A percentile compares a stretch with the other conserved stretches of the same genome.
These are phyloP conservation scores for Neodiprion lecontei DNA, from an alignment of 1,140 invertebrate species.

Conservation along the genomic window DNA sequence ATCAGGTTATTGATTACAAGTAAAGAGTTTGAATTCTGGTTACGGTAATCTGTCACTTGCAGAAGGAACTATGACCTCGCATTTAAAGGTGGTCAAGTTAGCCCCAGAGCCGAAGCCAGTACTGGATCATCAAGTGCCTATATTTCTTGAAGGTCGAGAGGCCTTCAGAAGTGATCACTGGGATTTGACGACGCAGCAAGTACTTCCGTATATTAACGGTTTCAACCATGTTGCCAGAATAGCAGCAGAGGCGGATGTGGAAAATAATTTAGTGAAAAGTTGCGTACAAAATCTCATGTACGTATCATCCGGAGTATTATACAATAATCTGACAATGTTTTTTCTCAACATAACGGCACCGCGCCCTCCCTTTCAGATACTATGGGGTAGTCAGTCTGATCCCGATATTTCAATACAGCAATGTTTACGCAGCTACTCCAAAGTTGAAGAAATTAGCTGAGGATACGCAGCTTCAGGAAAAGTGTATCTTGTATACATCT, in stretches of 20 bases:
- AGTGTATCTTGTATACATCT: conserved; percentile 78
- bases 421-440: conserved; percentile 90
- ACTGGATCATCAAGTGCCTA: conserved; percentile 89
- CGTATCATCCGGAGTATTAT: conserved; percentile 33
- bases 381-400: conserved; percentile 82
- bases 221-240: conserved; percentile 90
- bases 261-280: conserved; percentile 92
- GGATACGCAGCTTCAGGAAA: conserved; percentile 74
- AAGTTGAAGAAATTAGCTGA: conserved; percentile 76
- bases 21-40: too few relatives aligned
- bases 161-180: conserved; percentile 73
- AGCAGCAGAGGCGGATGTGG: conserved; percentile 85
- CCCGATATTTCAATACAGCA: conserved; percentile 93
- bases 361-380: conserved; percentile 61
- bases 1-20: too few relatives aligned
- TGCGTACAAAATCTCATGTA: conserved; percentile 93
- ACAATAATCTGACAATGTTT: conserved; percentile 20
- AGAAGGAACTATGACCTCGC: conserved; percentile 81
- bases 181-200: conserved; percentile 93
- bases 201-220: conserved; percentile 89
- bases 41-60: conserved; percentile 26
- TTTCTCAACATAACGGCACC: conserved; percentile 9
- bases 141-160: conserved; percentile 73
- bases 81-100: conserved; percentile 80
- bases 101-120: conserved; percentile 83